Evolutionary conservation across 92 coral and sea anemone species (phyloP), one percentile per base, ranked within the genome.

Genomic region (Pocillopora grandis): DNA sequence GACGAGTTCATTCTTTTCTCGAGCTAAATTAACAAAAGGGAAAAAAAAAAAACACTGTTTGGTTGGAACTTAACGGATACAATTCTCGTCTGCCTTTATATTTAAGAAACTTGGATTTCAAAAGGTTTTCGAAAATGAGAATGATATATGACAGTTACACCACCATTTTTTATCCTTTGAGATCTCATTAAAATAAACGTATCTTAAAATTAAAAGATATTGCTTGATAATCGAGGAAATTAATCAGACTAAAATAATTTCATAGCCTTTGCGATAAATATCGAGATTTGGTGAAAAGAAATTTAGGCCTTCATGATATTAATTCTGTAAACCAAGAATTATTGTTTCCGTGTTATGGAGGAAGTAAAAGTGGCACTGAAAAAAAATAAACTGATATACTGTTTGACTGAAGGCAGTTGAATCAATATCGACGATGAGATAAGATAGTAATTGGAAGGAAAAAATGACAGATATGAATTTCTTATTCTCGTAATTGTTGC

Each of bases 191-290:
- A 66, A 66, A 33, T 23, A 64, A 56, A 78, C 2, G 36, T 65
- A 37, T 63, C 72, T 65, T 77, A 12, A 49, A 64, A 65, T 78
- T 76, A 49, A 78, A 78, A 63, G n/a, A 63, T 49, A 70, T 78
- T n/a, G 62, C 37, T 18, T 9, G 81, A 64, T 63, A 62, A 78
- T 78, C 61, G 68, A 13, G 20, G 81, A 37, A 20, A 78, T 69
- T 59, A 59, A 21, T 65, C 48, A 78, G 48, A 78, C 80, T 35
- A 27, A 59, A 62, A 78, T 58, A 64, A n/a, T n/a, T 19, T 2
- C 52, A 42, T 65, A 42, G 42, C 42, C 33, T 58, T 17, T 61
- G 20, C 21, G 69, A 31, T 76, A 61, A 76, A 59, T n/a, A 63
- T 42, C 20, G 36, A 64, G 21, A 60, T 20, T 14, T 52, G 10